Evolutionary conservation across 2,113 vertebrate species (phyloP).

Genomic region (Thomomys bottae): DNA sequence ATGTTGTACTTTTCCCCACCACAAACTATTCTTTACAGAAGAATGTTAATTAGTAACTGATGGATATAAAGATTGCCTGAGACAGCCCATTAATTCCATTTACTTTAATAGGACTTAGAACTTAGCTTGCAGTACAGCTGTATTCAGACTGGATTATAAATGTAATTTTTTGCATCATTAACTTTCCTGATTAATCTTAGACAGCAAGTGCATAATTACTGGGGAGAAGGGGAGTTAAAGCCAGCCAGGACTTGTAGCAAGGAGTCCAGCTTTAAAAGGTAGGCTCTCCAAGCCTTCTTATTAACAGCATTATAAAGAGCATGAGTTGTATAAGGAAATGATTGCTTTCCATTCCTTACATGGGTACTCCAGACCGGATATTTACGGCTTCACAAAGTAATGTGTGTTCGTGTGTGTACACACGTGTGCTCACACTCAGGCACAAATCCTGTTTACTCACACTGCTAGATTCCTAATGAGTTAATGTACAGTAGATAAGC

Average conservation of each 20-base stretch:
- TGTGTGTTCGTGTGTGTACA: accelerated
- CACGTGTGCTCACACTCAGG: too few species aligned
- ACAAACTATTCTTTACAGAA: slow-evolving; percentile 86
- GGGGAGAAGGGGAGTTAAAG: slow-evolving; percentile 60
- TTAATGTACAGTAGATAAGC: slow-evolving; percentile 77
- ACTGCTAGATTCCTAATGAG: slow-evolving; percentile 65
- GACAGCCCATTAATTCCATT: slow-evolving; percentile 98
- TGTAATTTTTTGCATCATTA: slow-evolving; percentile 91
- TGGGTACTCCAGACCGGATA: slow-evolving; percentile 49
- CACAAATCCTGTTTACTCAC: not conserved
- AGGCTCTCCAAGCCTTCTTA: slow-evolving; percentile 48
- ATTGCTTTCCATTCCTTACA: slow-evolving; percentile 56
- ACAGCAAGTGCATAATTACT: slow-evolving; percentile 86
- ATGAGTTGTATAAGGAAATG: slow-evolving; percentile 52
- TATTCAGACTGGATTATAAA: slow-evolving; percentile 89
- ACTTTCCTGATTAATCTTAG: slow-evolving; percentile 87
- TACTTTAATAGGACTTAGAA: slow-evolving; percentile 91
- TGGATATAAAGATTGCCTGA: slow-evolving; percentile 90
- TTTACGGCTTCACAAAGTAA: slow-evolving; percentile 37
- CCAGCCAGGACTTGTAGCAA: slow-evolving; percentile 57
- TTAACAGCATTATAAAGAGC: slow-evolving; percentile 58
- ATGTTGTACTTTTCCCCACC: slow-evolving; percentile 72
- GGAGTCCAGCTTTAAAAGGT: slow-evolving; percentile 73
- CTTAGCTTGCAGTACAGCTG: slow-evolving; percentile 88
- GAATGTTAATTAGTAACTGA: slow-evolving; percentile 94